Conservation (phyloP, 2,113 vertebrate species). For the Mystacornis crossleyi region DNA sequence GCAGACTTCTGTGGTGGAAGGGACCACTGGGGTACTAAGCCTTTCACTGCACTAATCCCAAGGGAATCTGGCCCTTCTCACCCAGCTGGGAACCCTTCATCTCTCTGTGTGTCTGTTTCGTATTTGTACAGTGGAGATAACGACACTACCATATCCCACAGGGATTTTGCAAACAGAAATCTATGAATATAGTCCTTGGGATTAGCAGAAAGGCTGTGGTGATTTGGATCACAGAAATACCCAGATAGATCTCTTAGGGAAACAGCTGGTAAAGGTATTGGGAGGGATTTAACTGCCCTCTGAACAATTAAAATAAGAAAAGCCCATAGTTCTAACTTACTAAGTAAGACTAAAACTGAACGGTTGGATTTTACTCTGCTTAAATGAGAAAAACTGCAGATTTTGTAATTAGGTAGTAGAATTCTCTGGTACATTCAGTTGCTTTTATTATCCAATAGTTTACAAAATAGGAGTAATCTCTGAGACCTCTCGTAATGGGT, state of each 20-base stretch:
- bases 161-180: conserved; percentile 4
- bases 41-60: not conserved
- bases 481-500: not conserved
- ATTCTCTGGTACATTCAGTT: not conserved
- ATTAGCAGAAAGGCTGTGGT: not conserved
- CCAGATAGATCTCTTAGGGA: not conserved
- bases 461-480: conserved; percentile 26
- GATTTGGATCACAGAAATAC: not conserved
- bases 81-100: not conserved
- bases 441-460: not conserved
- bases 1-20: not conserved
- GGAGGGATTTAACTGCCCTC: conserved; percentile 23
- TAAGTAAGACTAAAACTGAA: conserved; percentile 4
- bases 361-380: not conserved
- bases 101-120: not conserved
- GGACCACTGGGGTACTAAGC: not conserved
- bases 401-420: not conserved
- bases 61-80: not conserved
- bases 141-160: accelerated
- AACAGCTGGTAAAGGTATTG: conserved; percentile 15
- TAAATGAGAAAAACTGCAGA: conserved; percentile 3
- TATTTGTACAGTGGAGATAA: conserved; percentile 18
- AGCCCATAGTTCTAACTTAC: not conserved
- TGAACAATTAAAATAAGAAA: conserved; percentile 43
- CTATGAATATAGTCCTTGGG: not conserved